Conservation (phyloP, 1,140 invertebrate species). For the Orchesella cincta region DNA sequence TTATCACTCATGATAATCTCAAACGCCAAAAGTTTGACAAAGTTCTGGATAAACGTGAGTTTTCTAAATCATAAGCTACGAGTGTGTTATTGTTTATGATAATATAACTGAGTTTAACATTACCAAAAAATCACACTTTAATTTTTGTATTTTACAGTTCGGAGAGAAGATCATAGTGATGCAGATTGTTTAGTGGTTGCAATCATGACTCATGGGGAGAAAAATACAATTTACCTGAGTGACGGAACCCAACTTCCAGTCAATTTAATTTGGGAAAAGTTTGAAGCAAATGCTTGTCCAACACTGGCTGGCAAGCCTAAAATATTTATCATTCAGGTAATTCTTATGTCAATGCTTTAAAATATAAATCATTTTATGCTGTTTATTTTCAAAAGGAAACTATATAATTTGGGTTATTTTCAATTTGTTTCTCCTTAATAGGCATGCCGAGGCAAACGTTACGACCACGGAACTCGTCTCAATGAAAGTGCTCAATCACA, state of each 20-base stretch:
- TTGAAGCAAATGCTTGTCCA: slow-evolving; percentile 60
- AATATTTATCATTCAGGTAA: slow-evolving; percentile 59
- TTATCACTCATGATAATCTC: slow-evolving; percentile 36
- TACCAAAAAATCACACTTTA: slow-evolving; percentile 9
- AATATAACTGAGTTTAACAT: not conserved
- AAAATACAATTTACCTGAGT: slow-evolving; percentile 61
- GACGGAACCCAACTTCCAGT: slow-evolving; percentile 55
- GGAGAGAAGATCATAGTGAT: slow-evolving; percentile 56
- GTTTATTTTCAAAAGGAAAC: not conserved
- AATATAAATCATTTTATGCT: slow-evolving; percentile 8
- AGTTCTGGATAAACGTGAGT: slow-evolving; percentile 32
- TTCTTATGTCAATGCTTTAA: not conserved
- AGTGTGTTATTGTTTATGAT: not conserved
- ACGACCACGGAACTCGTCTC: slow-evolving; percentile 58
- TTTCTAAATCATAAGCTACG: too few relatives aligned
- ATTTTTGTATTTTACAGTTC: slow-evolving; percentile 52
- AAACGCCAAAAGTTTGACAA: slow-evolving; percentile 25
- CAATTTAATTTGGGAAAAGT: slow-evolving; percentile 58
- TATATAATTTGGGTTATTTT: slow-evolving; percentile 8
- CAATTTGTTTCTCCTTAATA: slow-evolving; percentile 51
- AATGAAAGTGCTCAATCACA: not conserved
- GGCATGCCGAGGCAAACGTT: slow-evolving; percentile 62
- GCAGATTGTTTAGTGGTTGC: slow-evolving; percentile 59
- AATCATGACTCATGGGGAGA: slow-evolving; percentile 62
- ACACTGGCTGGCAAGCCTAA: slow-evolving; percentile 61